Evolutionary conservation across 2,888 invertebrate genomes (phyloP), one percentile per base, ranked within the genome.

Genomic region (Drosophila neonasuta): DNA sequence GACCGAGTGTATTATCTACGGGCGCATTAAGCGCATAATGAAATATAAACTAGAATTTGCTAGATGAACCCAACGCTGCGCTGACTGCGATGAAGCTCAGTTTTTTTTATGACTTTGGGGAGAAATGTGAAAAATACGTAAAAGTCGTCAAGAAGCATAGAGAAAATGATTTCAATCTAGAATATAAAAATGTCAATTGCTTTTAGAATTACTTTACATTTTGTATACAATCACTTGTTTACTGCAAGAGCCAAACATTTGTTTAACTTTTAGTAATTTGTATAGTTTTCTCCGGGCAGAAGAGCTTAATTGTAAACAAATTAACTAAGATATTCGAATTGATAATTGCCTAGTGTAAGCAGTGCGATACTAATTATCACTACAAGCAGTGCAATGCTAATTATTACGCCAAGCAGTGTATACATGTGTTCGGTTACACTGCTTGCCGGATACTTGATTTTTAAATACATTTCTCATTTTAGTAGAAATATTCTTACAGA

Each of bases 11-110:
- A 41, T 59, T 54, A 58, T 39, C 66, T 36, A 20, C 11, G 48
- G 44, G 8, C n/a, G 13, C 44, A 58, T 65, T 65, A 54, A 4
- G 9, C 1, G 0, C 10, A 30, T 55, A 48, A 63, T 66, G 17
- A 34, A 29, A 41, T 46, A 13, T 5, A 49, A 36, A 36, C 15
- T 36, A 10, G 17, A 30, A 48, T 36, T 24, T 20, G 9, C n/a
- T 10, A 9, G 44, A 24, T 17, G 11, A 13, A 39, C 36, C n/a
- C 36, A 10, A 4, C 11, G 11, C n/a, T 36, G 34, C 13, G 13
- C 13, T 13, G 13, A 13, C 13, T 2, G 1, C n/a, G 5, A n/a
- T 5, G 8, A 55, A 36, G 17, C 11, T 52, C 3, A 42, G 34
- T 32, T n/a, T 6, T 30, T 32, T 32, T 24, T 15, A 55, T 34